These are phyloP conservation scores for Dinocampus coccinellae DNA, from an alignment of 2,888 invertebrate genomes.

Conservation along the genomic window DNA sequence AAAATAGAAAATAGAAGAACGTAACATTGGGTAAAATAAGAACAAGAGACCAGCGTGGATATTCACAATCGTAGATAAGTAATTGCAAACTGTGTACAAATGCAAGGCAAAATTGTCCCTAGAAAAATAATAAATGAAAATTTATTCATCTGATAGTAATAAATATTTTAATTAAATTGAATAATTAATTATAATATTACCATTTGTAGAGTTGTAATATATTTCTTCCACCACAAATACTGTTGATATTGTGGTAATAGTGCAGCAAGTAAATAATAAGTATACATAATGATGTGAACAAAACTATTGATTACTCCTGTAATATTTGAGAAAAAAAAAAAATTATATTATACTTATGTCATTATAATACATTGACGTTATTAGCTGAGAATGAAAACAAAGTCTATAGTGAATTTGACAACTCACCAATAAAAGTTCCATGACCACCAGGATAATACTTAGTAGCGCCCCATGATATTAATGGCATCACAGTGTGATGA, in stretches of 20 bases:
- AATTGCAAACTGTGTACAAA: conserved; percentile 90
- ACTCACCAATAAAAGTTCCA: conserved; percentile 83
- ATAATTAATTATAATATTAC: conserved; percentile 68
- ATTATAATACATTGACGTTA: too few species aligned
- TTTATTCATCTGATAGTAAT: conserved; percentile 29
- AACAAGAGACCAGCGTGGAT: conserved; percentile 85
- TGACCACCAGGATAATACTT: conserved; percentile 91
- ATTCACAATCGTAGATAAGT: conserved; percentile 88
- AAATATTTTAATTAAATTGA: conserved; percentile 2
- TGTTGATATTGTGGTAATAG: conserved; percentile 88
- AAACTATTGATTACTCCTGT: conserved; percentile 89
- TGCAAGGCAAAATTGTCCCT: conserved; percentile 92
- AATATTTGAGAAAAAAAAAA: too few species aligned
- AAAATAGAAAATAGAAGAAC: conserved; percentile 93
- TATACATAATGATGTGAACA: conserved; percentile 95
- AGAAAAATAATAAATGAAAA: conserved; percentile 59
- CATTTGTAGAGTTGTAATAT: conserved; percentile 92
- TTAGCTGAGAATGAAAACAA: too few species aligned
- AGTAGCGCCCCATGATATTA: conserved; percentile 93
- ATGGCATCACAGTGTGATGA: conserved; percentile 95
- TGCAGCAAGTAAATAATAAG: conserved; percentile 91
- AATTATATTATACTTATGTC: too few species aligned
- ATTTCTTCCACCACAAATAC: conserved; percentile 94
- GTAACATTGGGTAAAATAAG: conserved; percentile 91
- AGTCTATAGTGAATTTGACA: not conserved